These are phyloP conservation scores for Scarus forsteni DNA, from an alignment of 2,797 vertebrate species.

Conservation along the genomic window DNA sequence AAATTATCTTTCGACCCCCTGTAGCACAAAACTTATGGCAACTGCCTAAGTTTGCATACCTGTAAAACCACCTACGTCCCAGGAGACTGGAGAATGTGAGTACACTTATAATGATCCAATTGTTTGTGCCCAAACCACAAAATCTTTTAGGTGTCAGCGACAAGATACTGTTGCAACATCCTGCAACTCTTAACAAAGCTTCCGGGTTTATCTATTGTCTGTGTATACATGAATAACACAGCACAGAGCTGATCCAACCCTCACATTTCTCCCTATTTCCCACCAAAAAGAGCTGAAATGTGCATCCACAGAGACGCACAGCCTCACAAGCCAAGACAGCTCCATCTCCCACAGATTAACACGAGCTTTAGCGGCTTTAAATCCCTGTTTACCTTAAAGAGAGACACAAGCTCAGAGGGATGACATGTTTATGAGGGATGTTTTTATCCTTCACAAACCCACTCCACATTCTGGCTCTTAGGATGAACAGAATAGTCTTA, in stretches of 20 bases:
- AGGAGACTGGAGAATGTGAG: too few relatives aligned
- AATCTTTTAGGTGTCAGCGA: neutral
- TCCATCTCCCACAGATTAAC: constrained; percentile 58
- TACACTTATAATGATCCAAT: too few relatives aligned
- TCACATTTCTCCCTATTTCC: constrained; percentile 68
- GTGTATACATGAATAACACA: constrained; percentile 35
- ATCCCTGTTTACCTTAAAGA: constrained; percentile 63
- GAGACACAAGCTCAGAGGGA: constrained; percentile 25
- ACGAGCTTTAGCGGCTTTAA: constrained; percentile 60
- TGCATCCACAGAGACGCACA: constrained; percentile 49
- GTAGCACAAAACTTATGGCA: too few relatives aligned
- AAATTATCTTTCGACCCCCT: too few relatives aligned
- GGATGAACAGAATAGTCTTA: constrained; percentile 32
- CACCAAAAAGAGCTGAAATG: constrained; percentile 48
- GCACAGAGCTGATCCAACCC: constrained; percentile 35
- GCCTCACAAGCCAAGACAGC: constrained; percentile 52
- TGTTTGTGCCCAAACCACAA: too few relatives aligned
- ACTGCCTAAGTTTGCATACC: too few relatives aligned
- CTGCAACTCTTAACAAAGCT: constrained; percentile 41
- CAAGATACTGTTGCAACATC: constrained; percentile 49
- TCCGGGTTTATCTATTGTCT: constrained; percentile 33
- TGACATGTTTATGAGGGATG: constrained; percentile 55
- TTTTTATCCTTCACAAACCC: constrained; percentile 28
- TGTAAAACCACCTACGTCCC: too few relatives aligned
- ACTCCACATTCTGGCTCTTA: constrained; percentile 35